These are phyloP conservation scores for Drosophila kuntzei DNA, from an alignment of 2,888 invertebrate genomes.

Conservation along the genomic window DNA sequence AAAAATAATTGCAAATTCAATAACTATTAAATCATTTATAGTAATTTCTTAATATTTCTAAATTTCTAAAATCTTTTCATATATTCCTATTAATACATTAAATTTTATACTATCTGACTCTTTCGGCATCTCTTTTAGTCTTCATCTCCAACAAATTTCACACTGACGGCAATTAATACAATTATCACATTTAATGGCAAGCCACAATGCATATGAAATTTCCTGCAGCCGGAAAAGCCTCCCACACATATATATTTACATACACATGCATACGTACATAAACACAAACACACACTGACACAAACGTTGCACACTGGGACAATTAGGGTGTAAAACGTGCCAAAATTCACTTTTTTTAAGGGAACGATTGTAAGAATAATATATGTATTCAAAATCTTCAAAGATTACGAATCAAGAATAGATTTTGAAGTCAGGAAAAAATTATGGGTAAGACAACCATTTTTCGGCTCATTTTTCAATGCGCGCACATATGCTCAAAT, in stretches of 20 bases:
- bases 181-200: conserved; percentile 71
- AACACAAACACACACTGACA: conserved; percentile 20
- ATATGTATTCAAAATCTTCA: too few relatives aligned
- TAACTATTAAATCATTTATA: too few relatives aligned
- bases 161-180: conserved; percentile 68
- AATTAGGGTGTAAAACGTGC: too few relatives aligned
- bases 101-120: not conserved
- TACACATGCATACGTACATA: conserved; percentile 20
- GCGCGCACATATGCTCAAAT: too few relatives aligned
- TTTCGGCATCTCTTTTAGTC: conserved; percentile 2
- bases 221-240: conserved; percentile 48
- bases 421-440: too few relatives aligned
- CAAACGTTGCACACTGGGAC: conserved; percentile 45
- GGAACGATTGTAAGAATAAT: too few relatives aligned
- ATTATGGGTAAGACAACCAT: too few relatives aligned
- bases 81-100: too few relatives aligned
- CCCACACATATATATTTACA: conserved; percentile 19
- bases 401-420: too few relatives aligned
- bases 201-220: conserved; percentile 72
- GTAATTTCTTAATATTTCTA: not conserved
- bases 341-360: too few relatives aligned
- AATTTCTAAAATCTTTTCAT: too few relatives aligned
- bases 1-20: not conserved
- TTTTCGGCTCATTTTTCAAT: too few relatives aligned
- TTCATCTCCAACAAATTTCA: conserved; percentile 32